Evolutionary conservation across 2,888 invertebrate genomes (phyloP).

Genomic region (Petrolisthes cinctipes): DNA sequence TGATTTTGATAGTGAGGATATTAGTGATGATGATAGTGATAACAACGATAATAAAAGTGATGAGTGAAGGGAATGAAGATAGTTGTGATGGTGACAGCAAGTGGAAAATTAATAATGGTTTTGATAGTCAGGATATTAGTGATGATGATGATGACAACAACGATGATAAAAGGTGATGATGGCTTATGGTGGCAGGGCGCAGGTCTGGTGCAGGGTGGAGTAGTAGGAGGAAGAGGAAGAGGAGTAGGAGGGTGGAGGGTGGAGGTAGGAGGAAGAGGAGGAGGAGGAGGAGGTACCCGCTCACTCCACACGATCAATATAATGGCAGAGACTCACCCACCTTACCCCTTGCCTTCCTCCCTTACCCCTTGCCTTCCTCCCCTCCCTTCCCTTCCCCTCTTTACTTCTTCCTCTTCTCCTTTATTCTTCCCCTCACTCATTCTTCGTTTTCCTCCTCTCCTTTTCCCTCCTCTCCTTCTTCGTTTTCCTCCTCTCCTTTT

Average conservation of each 20-base stretch:
- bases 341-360: background rate
- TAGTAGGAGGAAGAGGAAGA: background rate
- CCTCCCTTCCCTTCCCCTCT: background rate
- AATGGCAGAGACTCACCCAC: background rate
- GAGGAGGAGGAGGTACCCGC: background rate
- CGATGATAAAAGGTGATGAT: background rate
- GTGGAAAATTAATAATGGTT: background rate
- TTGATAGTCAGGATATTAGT: background rate
- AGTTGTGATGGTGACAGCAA: background rate
- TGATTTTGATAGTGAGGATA: background rate
- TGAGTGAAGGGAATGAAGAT: background rate
- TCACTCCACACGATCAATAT: constrained; percentile 8
- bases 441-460: background rate
- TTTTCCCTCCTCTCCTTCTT: background rate
- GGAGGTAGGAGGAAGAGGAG: background rate
- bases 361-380: background rate
- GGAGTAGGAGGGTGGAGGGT: constrained; percentile 3
- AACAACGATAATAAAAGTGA: background rate
- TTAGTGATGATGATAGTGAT: background rate
- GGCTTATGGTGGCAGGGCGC: constrained; percentile 4
- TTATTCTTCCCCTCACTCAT: background rate
- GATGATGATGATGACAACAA: background rate
- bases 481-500: background rate
- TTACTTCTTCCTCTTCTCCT: background rate
- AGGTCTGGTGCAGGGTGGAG: background rate